These are phyloP conservation scores for Acleris laterana DNA, from an alignment of 2,888 invertebrate genomes.

Conservation along the genomic window DNA sequence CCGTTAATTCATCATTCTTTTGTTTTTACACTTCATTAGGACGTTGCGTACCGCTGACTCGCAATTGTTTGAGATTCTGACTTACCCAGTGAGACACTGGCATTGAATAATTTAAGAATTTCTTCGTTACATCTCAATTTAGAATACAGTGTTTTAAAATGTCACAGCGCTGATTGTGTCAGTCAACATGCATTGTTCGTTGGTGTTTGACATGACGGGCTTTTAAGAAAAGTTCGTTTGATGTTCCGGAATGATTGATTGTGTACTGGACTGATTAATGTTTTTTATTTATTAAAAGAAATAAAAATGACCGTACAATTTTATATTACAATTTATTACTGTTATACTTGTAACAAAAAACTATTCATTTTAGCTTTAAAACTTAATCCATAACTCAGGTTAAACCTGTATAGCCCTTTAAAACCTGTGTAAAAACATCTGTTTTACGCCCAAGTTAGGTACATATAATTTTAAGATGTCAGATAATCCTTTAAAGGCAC, in stretches of 20 bases:
- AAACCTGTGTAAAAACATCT: conserved; percentile 1
- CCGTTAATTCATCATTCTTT: conserved; percentile 50
- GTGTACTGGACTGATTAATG: not conserved
- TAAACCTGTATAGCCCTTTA: too few relatives aligned
- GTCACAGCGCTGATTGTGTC: conserved; percentile 20
- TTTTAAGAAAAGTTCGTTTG: conserved; percentile 21
- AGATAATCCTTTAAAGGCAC: conserved; percentile 23
- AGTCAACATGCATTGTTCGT: conserved; percentile 13
- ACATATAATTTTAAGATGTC: not conserved
- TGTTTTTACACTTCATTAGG: conserved; percentile 44
- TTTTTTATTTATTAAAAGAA: too few relatives aligned
- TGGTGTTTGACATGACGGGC: conserved; percentile 24
- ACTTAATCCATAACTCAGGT: too few relatives aligned
- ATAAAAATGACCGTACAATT: too few relatives aligned
- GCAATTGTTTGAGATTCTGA: too few relatives aligned
- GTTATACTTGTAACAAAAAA: too few relatives aligned
- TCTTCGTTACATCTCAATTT: conserved; percentile 45
- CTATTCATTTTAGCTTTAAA: too few relatives aligned
- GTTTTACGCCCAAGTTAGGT: not conserved
- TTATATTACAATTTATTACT: too few relatives aligned
- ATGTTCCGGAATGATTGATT: conserved; percentile 22
- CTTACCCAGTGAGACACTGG: too few relatives aligned
- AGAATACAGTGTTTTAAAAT: conserved; percentile 43
- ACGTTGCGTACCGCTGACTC: conserved; percentile 16
- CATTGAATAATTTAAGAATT: too few relatives aligned